Evolutionary conservation across 2,888 invertebrate genomes (phyloP).

Genomic region (Cosmia trapezina): DNA sequence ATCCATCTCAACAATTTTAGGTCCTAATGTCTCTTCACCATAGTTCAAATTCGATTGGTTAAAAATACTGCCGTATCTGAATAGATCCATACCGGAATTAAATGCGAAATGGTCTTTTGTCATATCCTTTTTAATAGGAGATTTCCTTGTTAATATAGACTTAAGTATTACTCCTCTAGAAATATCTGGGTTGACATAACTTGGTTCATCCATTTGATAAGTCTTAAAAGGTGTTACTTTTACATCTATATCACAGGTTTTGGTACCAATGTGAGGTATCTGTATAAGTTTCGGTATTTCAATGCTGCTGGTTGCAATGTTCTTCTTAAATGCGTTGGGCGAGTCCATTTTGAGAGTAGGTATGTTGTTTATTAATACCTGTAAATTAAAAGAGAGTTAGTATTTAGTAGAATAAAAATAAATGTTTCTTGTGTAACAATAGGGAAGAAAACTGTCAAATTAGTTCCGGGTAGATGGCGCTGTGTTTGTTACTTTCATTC

Average conservation of each 20-base stretch:
- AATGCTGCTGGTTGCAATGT: neutral
- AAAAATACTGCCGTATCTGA: constrained; percentile 20
- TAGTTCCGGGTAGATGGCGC: too few species aligned
- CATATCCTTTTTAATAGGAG: constrained; percentile 40
- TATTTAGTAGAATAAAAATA: neutral
- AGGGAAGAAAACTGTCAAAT: too few species aligned
- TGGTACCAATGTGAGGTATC: constrained; percentile 11
- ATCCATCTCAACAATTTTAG: constrained; percentile 2
- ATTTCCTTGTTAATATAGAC: constrained; percentile 45
- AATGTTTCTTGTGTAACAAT: neutral
- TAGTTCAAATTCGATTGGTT: constrained; percentile 13
- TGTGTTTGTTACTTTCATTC: too few species aligned
- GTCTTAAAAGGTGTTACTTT: constrained; percentile 15
- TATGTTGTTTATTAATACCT: constrained; percentile 34
- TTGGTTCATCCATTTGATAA: constrained; percentile 28
- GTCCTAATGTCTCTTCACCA: neutral
- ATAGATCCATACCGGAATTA: constrained; percentile 29
- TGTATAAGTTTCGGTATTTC: constrained; percentile 28
- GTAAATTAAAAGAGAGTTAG: constrained; percentile 6
- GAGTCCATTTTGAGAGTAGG: constrained; percentile 23
- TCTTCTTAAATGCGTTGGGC: constrained; percentile 30
- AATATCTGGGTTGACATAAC: constrained; percentile 39
- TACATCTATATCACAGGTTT: constrained; percentile 12
- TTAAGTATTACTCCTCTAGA: constrained; percentile 30
- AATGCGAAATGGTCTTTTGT: constrained; percentile 18